Percentiles rank a stretch among this genome's conserved stretches.
Conservation (phyloP, 1,140 invertebrate genomes). For the Neodiprion pinetum region DNA sequence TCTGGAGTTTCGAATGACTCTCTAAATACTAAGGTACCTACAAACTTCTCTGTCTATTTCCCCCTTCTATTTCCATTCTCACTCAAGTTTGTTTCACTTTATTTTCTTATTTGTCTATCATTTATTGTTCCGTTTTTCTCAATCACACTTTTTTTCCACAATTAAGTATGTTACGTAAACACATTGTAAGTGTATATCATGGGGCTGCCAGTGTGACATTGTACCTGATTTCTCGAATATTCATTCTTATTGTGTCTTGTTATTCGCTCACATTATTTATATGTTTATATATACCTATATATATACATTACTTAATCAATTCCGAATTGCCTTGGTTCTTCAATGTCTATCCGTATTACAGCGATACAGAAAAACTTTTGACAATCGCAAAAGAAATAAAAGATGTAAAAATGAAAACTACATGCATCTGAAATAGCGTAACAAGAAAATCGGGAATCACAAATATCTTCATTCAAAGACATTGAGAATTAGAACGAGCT, state of each 20-base stretch:
- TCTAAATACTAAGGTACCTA: slow-evolving; percentile 64
- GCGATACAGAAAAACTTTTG: no score
- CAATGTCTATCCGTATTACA: no score
- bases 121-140: not conserved
- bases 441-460: no score
- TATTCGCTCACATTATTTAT: slow-evolving; percentile 25
- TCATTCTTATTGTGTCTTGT: not conserved
- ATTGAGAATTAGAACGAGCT: no score
- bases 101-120: slow-evolving; percentile 24
- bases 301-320: no score
- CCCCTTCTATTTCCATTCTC: slow-evolving; percentile 29
- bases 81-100: slow-evolving; percentile 25
- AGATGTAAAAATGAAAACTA: no score
- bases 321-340: no score
- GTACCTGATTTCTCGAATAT: not conserved
- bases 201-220: not conserved
- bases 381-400: no score
- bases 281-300: not conserved
- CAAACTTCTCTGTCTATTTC: slow-evolving; percentile 55
- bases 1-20: slow-evolving; percentile 68
- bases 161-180: not conserved
- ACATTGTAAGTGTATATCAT: not conserved
- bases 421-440: no score
- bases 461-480: no score
- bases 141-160: not conserved